Percentiles rank a stretch among this genome's conserved stretches.
Conservation (phyloP, 1,140 invertebrate genomes). For the Paraescarpia echinospica region DNA sequence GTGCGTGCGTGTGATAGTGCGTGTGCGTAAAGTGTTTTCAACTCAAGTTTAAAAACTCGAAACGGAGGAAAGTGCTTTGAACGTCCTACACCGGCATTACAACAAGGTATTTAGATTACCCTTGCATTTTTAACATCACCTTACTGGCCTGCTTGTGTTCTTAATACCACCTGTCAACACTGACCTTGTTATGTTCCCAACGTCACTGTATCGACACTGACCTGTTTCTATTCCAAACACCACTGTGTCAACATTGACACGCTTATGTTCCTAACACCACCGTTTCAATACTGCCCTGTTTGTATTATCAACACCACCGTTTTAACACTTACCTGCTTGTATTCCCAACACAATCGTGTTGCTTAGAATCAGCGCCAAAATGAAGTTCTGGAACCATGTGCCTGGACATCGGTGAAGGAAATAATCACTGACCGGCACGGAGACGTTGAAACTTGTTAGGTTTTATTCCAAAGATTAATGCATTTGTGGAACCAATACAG, state of each 20-base stretch:
- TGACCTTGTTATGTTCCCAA: no score
- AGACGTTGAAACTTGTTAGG: background rate
- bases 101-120: no score
- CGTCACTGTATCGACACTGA: background rate
- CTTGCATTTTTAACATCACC: no score
- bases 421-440: background rate
- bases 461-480: background rate
- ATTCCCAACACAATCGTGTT: constrained; percentile 24
- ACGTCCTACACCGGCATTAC: no score
- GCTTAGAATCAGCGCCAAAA: constrained; percentile 20
- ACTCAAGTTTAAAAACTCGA: no score
- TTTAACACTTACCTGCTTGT: constrained; percentile 19
- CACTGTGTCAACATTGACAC: background rate
- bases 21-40: no score
- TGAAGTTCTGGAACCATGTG: constrained; percentile 28
- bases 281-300: background rate
- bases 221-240: background rate
- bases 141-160: background rate
- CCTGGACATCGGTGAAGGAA: constrained; percentile 6
- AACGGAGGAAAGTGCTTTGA: no score
- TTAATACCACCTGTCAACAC: no score
- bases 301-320: background rate
- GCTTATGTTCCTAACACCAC: background rate
- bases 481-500: background rate
- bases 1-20: no score